Base-by-base conservation (phyloP, 2,888 invertebrate genomes). In the Corythucha ciliata region DNA sequence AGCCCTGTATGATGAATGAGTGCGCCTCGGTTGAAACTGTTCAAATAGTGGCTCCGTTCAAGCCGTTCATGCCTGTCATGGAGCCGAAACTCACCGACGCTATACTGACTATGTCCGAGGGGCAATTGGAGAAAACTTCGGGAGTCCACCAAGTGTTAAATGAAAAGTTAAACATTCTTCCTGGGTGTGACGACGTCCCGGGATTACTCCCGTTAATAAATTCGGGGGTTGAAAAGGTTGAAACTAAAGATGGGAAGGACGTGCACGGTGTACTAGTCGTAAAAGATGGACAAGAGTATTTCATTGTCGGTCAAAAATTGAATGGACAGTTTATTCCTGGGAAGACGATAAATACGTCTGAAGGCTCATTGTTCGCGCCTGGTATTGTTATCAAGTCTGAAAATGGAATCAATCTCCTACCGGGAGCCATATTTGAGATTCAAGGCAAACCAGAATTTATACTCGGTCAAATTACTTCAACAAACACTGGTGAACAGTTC, bases 321-420 rank as follows among this genome's bases (percentile, higher is more conserved):
- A 76, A 78, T 56, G 75, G 77, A 26, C 68, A 80, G 37, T 85
- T 85, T 63, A 77, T 84, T 12, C 83, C 85, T 0, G 85, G 85
- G 3, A 83, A 83, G 67, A 81, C 83, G 1, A 70, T 84, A 6
- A 73, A 78, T 59, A 83, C 81, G 3, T 78, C 80, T 40, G 71
- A 72, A 53, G 83, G 83, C 0, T 52, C 53, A n/a, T 69, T 76
- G 44, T 86, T 85, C 66, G 77, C 82, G 29, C 83, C 85, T 18
- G 85, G 85, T 2, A 73, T 84, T 54, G 81, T 79, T 34, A 75
- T 85, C 12, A 75, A 76, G 60, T 78, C 81, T 2, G 78, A 80
- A 20, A 72, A 74, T 39, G 81, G 81, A 22, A 81, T 81, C 20
- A 73, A 77, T 22, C 69, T 85, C 16, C 75, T 85, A 57, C 81